Conservation (phyloP, 1,140 invertebrate species). For the Drosophila punjabiensis region DNA sequence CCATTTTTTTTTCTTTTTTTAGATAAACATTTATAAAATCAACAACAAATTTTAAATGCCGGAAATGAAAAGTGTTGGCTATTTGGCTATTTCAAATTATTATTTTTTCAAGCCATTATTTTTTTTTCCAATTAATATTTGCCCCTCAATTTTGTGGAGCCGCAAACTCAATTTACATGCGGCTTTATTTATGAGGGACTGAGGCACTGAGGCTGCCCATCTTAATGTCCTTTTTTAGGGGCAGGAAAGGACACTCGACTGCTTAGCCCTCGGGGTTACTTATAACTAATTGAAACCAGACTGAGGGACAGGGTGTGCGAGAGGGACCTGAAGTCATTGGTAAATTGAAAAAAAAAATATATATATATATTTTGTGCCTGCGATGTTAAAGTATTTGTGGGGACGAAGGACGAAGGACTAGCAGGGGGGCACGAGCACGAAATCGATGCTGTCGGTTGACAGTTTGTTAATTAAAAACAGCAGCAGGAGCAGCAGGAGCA, state of each 20-base stretch:
- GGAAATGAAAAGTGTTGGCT: constrained; percentile 26
- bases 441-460: constrained; percentile 69
- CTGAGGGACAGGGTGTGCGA: neutral
- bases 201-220: neutral
- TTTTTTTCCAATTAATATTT: constrained; percentile 50
- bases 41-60: constrained; percentile 5
- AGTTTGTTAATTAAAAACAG: constrained; percentile 84
- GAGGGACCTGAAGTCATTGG: neutral
- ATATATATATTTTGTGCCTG: constrained; percentile 14
- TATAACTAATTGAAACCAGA: constrained; percentile 78
- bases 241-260: constrained; percentile 33
- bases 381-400: constrained; percentile 29
- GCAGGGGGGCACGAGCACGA: neutral
- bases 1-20: neutral
- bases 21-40: constrained; percentile 5
- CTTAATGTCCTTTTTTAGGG: constrained; percentile 2
- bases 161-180: constrained; percentile 45
- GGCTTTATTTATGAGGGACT: neutral
- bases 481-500: constrained; percentile 44
- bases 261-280: constrained; percentile 71
- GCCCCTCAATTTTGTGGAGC: neutral
- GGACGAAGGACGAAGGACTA: constrained; percentile 3
- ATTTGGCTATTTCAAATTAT: constrained; percentile 24
- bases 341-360: constrained; percentile 39
- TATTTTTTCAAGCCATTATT: constrained; percentile 31